Evolutionary conservation across 2,888 invertebrate genomes (phyloP).

Genomic region (Stenodera caucasica): DNA sequence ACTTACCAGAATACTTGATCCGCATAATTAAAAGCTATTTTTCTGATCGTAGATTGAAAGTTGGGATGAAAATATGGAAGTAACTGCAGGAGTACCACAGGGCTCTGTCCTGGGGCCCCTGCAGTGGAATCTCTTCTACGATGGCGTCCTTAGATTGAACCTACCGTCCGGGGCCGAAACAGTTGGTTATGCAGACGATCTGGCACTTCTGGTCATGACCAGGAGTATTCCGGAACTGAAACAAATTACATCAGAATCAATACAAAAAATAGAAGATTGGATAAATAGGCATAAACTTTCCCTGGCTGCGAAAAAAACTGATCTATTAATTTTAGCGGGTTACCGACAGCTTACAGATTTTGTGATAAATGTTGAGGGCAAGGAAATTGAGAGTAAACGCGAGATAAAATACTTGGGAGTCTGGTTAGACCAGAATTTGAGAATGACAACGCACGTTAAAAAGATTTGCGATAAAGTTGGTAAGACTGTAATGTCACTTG

Average conservation of each 20-base stretch:
- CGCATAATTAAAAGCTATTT: too few relatives aligned
- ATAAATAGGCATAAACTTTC: neutral
- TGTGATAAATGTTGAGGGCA: constrained; percentile 4
- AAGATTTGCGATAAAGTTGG: constrained; percentile 14
- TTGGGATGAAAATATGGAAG: too few relatives aligned
- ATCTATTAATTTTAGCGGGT: constrained; percentile 17
- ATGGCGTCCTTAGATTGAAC: constrained; percentile 8
- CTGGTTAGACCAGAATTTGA: constrained; percentile 12
- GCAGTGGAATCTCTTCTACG: constrained; percentile 11
- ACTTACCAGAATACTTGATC: too few relatives aligned
- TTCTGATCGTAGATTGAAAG: too few relatives aligned
- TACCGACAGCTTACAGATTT: constrained; percentile 12
- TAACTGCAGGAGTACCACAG: constrained; percentile 19
- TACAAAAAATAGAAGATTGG: constrained; percentile 13
- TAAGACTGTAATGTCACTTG: constrained; percentile 2
- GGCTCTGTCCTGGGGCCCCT: constrained; percentile 15
- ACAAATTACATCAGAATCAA: neutral
- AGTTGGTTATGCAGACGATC: constrained; percentile 21
- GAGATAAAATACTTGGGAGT: constrained; percentile 22
- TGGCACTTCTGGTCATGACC: constrained; percentile 11
- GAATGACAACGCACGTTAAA: constrained; percentile 11
- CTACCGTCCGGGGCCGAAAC: constrained; percentile 6
- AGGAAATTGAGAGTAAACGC: constrained; percentile 7
- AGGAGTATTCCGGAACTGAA: constrained; percentile 1
- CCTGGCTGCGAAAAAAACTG: constrained; percentile 19